Base-by-base conservation (phyloP, 37 sponge, comb jelly and placozoan species). In the Ephydatia muelleri region DNA sequence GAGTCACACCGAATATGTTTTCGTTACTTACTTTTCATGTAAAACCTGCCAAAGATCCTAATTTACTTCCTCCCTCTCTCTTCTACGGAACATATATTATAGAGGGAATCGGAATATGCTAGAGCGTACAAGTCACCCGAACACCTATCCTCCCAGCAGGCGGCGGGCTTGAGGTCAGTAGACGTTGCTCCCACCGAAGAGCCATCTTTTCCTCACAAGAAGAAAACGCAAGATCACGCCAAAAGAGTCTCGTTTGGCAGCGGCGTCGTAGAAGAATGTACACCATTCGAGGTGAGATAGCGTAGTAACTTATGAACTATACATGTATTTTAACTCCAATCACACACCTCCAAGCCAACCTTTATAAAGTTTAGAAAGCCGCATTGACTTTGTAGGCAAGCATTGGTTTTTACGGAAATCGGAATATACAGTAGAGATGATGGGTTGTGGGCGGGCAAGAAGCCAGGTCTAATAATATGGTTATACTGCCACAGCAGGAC, bases 121-220 rank as follows among this genome's bases (percentile, higher is more conserved):
- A 43, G 47, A 43, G 47, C 47, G 47, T 43, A 11, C 8, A 43
- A 43, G 8, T 8, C 47, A 8, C 47, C 47, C 8, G 49, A 77
- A 23, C 78, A 3, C 13, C 30, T 11, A 43, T 22, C 25, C 30
- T 5, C 67, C 6, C 35, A 32, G 31, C 26, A 38, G 39, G 16
- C 40, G 33, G 91, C 88, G 16, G 91, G 91, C 22, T 27, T 87
- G 39, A 83, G 76, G 28, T 86, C 91, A 27, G 78, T 76, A 13
- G 32, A 78, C 30, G 64, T 57, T 27, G 74, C 75, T 30, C 31
- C 76, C 25, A 68, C 84, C 6, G 75, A 77, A 40, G 92, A 92
- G 37, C 92, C 92, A 34, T 43, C 86, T 26, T 65, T 92, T 33
- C 39, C 81, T 27, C 64, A 73, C 22, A 88, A 85, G 48, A 80